A percentile compares a stretch with the other conserved stretches of the same genome.
These are phyloP conservation scores for Polia nebulosa DNA, from an alignment of 2,888 invertebrate genomes.

Conservation along the genomic window DNA sequence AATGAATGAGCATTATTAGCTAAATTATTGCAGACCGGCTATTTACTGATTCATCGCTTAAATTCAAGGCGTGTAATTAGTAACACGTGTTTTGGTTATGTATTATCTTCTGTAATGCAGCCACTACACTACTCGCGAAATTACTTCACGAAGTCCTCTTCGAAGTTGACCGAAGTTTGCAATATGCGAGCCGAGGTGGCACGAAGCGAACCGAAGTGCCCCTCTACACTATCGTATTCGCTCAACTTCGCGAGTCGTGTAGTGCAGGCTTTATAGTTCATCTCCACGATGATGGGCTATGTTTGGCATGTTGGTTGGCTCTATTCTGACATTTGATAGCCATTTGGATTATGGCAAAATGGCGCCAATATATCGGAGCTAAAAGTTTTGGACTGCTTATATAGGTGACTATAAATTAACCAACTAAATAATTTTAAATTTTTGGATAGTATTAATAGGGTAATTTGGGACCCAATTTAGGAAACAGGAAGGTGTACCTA, in stretches of 20 bases:
- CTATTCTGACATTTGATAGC: not conserved
- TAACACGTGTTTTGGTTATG: slow-evolving; percentile 38
- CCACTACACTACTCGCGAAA: too few species aligned
- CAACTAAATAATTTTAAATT: too few species aligned
- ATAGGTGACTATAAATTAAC: too few species aligned
- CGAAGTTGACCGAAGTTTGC: not conserved
- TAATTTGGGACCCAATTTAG: too few species aligned
- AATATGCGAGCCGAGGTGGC: too few species aligned
- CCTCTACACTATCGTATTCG: too few species aligned
- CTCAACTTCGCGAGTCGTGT: too few species aligned
- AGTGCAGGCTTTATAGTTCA: too few species aligned
- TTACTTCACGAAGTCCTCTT: too few species aligned
- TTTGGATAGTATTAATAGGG: too few species aligned
- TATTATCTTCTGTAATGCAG: not conserved
- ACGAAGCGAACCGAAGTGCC: too few species aligned
- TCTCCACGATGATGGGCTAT: not conserved
- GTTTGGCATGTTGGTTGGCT: slow-evolving; percentile 5
- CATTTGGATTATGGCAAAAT: slow-evolving; percentile 8
- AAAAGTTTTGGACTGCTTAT: not conserved
- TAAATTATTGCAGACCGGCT: slow-evolving; percentile 13
- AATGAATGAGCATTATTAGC: not conserved
- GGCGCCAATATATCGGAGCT: not conserved
- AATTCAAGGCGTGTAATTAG: slow-evolving; percentile 26
- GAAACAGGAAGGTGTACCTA: too few species aligned
- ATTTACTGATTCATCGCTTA: slow-evolving; percentile 44